Evolutionary conservation across 37 sponge, comb jelly and placozoan genomes (phyloP), one percentile per base, ranked within the genome.

Genomic region (Hexactinellida sp.): DNA sequence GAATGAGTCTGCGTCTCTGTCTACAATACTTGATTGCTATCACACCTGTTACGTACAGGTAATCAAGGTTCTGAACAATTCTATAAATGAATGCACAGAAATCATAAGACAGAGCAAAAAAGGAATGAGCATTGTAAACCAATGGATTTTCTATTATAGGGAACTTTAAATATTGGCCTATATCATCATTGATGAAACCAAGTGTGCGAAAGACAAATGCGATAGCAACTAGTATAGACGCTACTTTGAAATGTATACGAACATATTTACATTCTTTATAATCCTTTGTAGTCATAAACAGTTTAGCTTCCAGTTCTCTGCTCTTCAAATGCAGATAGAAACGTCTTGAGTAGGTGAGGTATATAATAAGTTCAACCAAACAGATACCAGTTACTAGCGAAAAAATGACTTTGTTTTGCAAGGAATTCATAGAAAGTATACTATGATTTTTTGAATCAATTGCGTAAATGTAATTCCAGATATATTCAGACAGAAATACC

Each of bases 321-420:
- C 76, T 63, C 34, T 63, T 63, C 76, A 63, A n/a, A 63, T 63
- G 76, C 13, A 63, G 76, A n/a, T 63, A 63, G 25, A 63, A 63
- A 5, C 76, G 21, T 3, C 76, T 7, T 32, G 76, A 63, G 34
- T 63, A 63, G 25, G 13, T 28, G 5, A 63, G 3, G 34, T 63
- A 63, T 10, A 23, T 63, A n/a, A 63, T 63, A 23, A 63, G 21
- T 7, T 63, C 76, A 23, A 63, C 52, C 13, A 16, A 19, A 19
- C 9, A 19, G 52, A 47, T 19, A 16, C 13, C 52, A 19, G 52
- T 47, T n/a, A n/a, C n/a, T n/a, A n/a, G n/a, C n/a, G n/a, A n/a
- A n/a, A n/a, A n/a, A n/a, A n/a, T n/a, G n/a, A n/a, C n/a, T n/a
- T n/a, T n/a, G n/a, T n/a, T n/a, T n/a, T n/a, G n/a, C n/a, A n/a